Base-by-base conservation (phyloP, 2,797 vertebrate genomes). In the Danio albolineatus region DNA sequence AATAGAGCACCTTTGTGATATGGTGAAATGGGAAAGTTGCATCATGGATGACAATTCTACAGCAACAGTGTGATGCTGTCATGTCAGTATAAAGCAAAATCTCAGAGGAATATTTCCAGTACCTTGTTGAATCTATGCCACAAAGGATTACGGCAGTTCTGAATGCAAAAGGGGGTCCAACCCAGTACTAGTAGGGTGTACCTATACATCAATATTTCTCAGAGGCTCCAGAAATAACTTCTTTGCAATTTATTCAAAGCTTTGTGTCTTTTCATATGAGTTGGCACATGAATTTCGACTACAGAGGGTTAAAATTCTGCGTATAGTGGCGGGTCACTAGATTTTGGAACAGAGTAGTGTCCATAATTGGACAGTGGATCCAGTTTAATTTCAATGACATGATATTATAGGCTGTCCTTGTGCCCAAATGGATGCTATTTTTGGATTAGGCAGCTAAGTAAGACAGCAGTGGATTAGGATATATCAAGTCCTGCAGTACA, bases 391-490 rank as follows among this genome's bases (percentile, higher is more conserved):
- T 53, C 70, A 79, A 71, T 78, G 39, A 57, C n/a, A 48, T 74
- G 76, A 54, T 70, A 62, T 78, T 44, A 79, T 56, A 64, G 21
- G 76, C 49, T 57, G 46, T 75, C 71, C 66, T 79, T 79, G 72
- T 79, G 66, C 65, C 73, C 48, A 75, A 75, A 79, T 71, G 46
- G 59, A 60, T 28, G 48, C 79, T 81, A 83, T 83, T 83, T 78
- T 79, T 79, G 57, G 64, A 79, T 41, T 17, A 65, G 38, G 44
- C 60, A 51, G 75, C 75, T 73, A 43, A 64, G 56, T 28, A 51
- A 78, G 76, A 71, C 64, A 49, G 71, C 64, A 17, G 54, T 39
- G 53, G 48, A 41, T 67, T 16, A 65, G 36, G 48, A 41, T 60
- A 66, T 69, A 83, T 79, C 39, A 62, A 61, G 60, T 75, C 49